phyloP scores from a whole-genome alignment of 1,140 invertebrate genomes.

The Rhagoletis pomonella region DNA sequence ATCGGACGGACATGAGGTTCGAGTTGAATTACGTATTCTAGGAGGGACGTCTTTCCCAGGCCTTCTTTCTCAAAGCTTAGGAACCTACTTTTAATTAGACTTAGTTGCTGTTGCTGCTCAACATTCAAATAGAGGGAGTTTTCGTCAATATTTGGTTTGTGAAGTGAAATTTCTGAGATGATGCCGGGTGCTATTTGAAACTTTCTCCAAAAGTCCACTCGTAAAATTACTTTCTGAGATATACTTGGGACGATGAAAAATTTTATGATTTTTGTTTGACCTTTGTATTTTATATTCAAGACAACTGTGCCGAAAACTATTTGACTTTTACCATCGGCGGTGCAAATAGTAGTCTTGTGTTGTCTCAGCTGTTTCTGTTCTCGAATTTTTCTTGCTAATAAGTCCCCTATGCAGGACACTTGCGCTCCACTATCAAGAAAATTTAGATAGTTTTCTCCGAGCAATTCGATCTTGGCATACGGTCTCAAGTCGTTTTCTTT shows the following conservation, averaged over 20 bases:
- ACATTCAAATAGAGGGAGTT: not conserved
- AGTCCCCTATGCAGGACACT: not conserved
- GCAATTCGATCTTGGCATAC: not conserved
- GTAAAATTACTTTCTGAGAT: constrained; percentile 20
- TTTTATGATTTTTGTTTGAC: not conserved
- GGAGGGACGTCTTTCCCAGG: constrained; percentile 57
- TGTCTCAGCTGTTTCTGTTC: not conserved
- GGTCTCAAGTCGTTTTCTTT: not conserved
- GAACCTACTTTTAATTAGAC: constrained; percentile 6
- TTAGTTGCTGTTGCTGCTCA: constrained; percentile 34
- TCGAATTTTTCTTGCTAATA: not conserved
- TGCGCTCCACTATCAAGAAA: not conserved
- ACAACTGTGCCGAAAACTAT: not conserved
- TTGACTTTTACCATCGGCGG: constrained; percentile 9
- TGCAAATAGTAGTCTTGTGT: not conserved
- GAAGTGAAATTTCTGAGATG: not conserved
- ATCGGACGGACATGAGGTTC: constrained; percentile 61
- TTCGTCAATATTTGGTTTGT: not conserved
- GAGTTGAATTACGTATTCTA: constrained; percentile 66
- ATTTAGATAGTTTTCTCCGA: not conserved
- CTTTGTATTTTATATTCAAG: constrained; percentile 18
- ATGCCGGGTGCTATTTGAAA: constrained; percentile 31
- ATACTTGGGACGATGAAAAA: constrained; percentile 17
- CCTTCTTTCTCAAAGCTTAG: constrained; percentile 50
- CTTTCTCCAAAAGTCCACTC: constrained; percentile 37